Base-by-base conservation (phyloP, 2,797 vertebrate genomes). In the Ispidina picta region DNA sequence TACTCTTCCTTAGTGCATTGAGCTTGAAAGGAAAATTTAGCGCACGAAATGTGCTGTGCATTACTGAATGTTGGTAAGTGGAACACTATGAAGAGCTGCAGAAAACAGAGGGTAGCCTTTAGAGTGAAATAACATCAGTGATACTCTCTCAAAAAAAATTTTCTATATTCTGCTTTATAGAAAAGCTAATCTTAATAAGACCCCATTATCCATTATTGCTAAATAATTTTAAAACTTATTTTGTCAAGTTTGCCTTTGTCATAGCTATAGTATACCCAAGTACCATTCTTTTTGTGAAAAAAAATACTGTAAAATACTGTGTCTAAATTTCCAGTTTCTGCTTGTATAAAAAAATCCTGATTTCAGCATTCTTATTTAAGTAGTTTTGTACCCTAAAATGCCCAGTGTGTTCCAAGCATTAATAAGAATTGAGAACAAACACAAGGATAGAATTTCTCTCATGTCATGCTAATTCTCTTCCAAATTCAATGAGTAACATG, bases 11-110 rank as follows among this genome's bases (percentile, higher is more conserved):
- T 14, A 90, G 92, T 85, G 95, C 92, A 96, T 68, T 93, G 95
- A 96, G 94, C 88, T 97, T 97, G 97, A 97, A 97, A 97, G 87
- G 86, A 93, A 92, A 95, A 95, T 92, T 82, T 84, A 94, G 83
- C 91, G 93, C 86, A 95, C 44, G 29, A 93, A 92, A 96, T 93
- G 88, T 48, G 88, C 88, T 88, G 78, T 89, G 69, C 56, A 52
- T 89, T 88, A 56, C 64, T 73, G 72, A 77, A 71, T 71, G 49
- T 44, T 88, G 66, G 63, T 75, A 86, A 71, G 60, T 35, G 23
- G 77, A 96, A 77, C 64, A 83, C 60, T 65, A 22, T 23, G 68
- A 56, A 75, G 31, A 84, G 73, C 55, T 70, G 49, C 15, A 77
- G n/a, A 69, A 90, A 59, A 33, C 83, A 56, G 22, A 74, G 13